These are phyloP conservation scores for Hylaea fasciaria DNA, from an alignment of 2,888 invertebrate genomes.

Conservation along the genomic window DNA sequence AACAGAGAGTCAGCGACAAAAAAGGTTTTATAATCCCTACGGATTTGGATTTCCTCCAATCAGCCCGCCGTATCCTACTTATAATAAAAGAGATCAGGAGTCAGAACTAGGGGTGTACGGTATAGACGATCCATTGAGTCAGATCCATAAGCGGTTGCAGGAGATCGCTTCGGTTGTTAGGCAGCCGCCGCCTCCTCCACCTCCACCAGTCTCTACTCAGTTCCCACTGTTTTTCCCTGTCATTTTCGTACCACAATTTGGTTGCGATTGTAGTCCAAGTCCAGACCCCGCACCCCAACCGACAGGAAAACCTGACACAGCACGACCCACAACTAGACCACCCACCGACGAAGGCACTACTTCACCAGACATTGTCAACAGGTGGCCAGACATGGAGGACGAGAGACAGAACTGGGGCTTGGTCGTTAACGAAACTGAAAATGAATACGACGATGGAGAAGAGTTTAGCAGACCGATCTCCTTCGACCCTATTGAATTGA, in stretches of 20 bases:
- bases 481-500: conserved; percentile 57
- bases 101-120: conserved; percentile 49
- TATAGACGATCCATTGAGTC: conserved; percentile 53
- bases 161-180: conserved; percentile 54
- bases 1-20: conserved; percentile 56
- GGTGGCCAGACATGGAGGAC: conserved; percentile 65
- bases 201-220: conserved; percentile 42
- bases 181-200: conserved; percentile 49
- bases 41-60: conserved; percentile 54
- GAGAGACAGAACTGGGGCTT: conserved; percentile 71
- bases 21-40: conserved; percentile 60
- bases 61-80: conserved; percentile 51
- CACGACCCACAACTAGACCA: conserved; percentile 30
- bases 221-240: conserved; percentile 63
- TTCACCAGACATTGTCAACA: conserved; percentile 49
- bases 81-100: conserved; percentile 51
- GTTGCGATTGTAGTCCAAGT: conserved; percentile 55
- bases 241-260: conserved; percentile 55
- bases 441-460: conserved; percentile 45
- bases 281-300: conserved; percentile 25
- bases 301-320: conserved; percentile 22
- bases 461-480: conserved; percentile 63
- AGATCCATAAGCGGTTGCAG: conserved; percentile 59
- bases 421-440: conserved; percentile 53
- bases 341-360: conserved; percentile 31